These are phyloP conservation scores for Syngnathoides biaculeatus DNA, from an alignment of 2,113 vertebrate genomes.

Conservation along the genomic window DNA sequence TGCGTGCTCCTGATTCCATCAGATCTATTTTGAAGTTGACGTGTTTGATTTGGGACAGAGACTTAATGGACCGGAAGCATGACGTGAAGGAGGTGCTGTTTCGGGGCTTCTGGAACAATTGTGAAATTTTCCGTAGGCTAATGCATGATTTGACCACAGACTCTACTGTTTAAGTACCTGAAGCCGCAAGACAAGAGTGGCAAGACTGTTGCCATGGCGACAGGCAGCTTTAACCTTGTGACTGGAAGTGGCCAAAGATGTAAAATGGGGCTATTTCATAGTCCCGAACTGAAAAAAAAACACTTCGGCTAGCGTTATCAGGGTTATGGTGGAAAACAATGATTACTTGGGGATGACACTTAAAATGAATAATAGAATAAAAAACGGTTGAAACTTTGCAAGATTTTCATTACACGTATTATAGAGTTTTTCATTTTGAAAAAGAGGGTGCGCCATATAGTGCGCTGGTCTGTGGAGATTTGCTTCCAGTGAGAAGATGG, in stretches of 20 bases:
- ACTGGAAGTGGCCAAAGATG: slow-evolving; percentile 38
- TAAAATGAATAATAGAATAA: neutral
- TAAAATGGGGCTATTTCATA: slow-evolving; percentile 38
- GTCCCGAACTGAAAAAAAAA: slow-evolving; percentile 21
- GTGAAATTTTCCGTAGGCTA: slow-evolving; percentile 56
- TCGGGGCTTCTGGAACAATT: slow-evolving; percentile 30
- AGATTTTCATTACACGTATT: slow-evolving; percentile 7
- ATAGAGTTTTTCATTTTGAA: neutral
- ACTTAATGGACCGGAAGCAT: slow-evolving; percentile 38
- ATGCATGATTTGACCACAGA: slow-evolving; percentile 55
- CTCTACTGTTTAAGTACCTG: slow-evolving; percentile 58
- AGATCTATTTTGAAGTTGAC: slow-evolving; percentile 23
- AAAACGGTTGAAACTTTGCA: neutral
- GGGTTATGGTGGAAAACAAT: slow-evolving; percentile 5
- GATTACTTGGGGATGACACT: slow-evolving; percentile 12
- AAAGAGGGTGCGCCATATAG: slow-evolving; percentile 30
- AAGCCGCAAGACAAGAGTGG: slow-evolving; percentile 45
- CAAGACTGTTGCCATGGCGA: slow-evolving; percentile 60
- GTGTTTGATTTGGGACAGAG: slow-evolving; percentile 8
- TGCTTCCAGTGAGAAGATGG: slow-evolving; percentile 59
- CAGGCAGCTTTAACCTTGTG: slow-evolving; percentile 47
- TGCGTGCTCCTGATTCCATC: slow-evolving; percentile 27
- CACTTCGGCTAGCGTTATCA: slow-evolving; percentile 18
- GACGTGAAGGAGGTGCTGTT: slow-evolving; percentile 41
- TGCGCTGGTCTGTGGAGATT: slow-evolving; percentile 59